Evolutionary conservation across 1,140 invertebrate genomes (phyloP).

Genomic region (Lineus longissimus): DNA sequence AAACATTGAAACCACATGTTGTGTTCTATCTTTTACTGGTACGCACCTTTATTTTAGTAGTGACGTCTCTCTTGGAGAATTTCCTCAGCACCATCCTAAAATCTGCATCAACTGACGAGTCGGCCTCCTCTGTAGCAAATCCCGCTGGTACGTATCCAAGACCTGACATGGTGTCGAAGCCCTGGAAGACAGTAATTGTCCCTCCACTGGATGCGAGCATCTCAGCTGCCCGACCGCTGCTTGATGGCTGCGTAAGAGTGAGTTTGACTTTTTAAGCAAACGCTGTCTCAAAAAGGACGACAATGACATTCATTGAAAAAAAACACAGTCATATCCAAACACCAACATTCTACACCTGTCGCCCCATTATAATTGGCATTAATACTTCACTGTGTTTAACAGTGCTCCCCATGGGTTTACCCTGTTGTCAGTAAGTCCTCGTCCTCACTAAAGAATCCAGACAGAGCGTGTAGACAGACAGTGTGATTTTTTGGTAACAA

Average conservation of each 20-base stretch:
- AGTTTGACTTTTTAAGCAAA: conserved; percentile 21
- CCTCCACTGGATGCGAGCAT: conserved; percentile 58
- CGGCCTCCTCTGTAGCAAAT: conserved; percentile 37
- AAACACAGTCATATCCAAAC: not conserved
- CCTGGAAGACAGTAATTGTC: conserved; percentile 59
- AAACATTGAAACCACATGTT: no score
- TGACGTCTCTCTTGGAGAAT: conserved; percentile 78
- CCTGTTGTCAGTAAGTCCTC: no score
- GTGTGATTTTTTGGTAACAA: no score
- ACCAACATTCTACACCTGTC: not conserved
- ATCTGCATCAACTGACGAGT: conserved; percentile 51
- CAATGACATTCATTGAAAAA: not conserved
- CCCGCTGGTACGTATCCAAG: conserved; percentile 61
- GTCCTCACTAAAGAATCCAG: no score
- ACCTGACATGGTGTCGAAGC: conserved; percentile 60
- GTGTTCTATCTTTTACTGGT: no score
- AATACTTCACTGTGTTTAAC: no score
- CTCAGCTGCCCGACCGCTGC: conserved; percentile 74
- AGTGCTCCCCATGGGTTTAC: no score
- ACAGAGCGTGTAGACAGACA: no score
- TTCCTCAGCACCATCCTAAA: conserved; percentile 55
- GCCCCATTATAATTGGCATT: not conserved
- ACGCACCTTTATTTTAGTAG: conserved; percentile 83
- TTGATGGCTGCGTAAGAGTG: conserved; percentile 67
- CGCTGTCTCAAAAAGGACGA: not conserved